These are phyloP conservation scores for Rhaphigaster nebulosa DNA, from an alignment of 2,888 invertebrate species.

Conservation along the genomic window DNA sequence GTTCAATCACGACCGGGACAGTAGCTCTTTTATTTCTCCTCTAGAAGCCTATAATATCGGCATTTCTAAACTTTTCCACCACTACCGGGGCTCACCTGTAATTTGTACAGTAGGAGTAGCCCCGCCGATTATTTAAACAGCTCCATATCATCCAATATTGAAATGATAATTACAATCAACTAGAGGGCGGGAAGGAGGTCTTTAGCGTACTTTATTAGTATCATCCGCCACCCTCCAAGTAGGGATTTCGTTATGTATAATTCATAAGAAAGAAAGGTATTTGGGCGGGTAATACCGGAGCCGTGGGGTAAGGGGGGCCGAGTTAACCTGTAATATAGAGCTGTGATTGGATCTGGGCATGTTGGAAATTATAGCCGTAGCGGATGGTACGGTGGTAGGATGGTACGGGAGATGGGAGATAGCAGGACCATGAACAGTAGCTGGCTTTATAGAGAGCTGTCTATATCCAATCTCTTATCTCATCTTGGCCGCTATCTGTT, in stretches of 20 bases:
- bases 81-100: background rate
- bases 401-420: slow-evolving; percentile 34
- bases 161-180: slow-evolving; percentile 27
- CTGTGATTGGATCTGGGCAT: slow-evolving; percentile 48
- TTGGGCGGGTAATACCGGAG: background rate
- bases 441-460: slow-evolving; percentile 39
- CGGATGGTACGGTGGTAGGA: slow-evolving; percentile 11
- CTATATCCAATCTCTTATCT: slow-evolving; percentile 43
- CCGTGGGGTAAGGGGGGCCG: background rate
- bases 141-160: slow-evolving; percentile 25
- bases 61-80: slow-evolving; percentile 36
- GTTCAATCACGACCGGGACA: slow-evolving; percentile 7
- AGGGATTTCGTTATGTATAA: slow-evolving; percentile 34
- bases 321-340: slow-evolving; percentile 25
- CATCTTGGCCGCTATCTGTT: slow-evolving; percentile 14
- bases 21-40: slow-evolving; percentile 47
- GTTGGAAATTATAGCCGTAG: slow-evolving; percentile 24
- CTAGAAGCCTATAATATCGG: background rate
- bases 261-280: slow-evolving; percentile 49
- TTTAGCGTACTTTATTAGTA: slow-evolving; percentile 11
- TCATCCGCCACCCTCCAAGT: background rate
- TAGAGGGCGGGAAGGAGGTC: background rate
- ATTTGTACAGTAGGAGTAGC: slow-evolving; percentile 16
- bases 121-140: slow-evolving; percentile 42
- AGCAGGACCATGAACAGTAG: background rate